Percentiles rank a stretch among this genome's conserved stretches.
Evolutionary conservation across 2,888 invertebrate species (phyloP).

Genomic region (Herminia tarsipennalis): DNA sequence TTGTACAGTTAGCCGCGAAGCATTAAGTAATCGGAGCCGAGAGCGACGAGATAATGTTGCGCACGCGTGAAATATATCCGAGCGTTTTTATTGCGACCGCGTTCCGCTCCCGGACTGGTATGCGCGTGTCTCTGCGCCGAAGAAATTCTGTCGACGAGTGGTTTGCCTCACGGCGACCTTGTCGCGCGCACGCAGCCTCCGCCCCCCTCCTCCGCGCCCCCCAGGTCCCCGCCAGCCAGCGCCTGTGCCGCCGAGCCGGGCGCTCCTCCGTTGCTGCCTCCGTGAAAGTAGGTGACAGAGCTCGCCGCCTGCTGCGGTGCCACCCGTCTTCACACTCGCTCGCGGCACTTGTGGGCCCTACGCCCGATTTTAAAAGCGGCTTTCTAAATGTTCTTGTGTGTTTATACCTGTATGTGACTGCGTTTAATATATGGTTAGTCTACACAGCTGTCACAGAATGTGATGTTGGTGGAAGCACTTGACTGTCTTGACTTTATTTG

Average conservation of each 20-base stretch:
- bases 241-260: slow-evolving; percentile 34
- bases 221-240: slow-evolving; percentile 39
- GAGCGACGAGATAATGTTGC: slow-evolving; percentile 82
- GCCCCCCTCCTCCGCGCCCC: slow-evolving; percentile 43
- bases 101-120: slow-evolving; percentile 75
- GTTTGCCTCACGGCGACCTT: slow-evolving; percentile 85
- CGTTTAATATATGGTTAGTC: slow-evolving; percentile 33
- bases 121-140: slow-evolving; percentile 75
- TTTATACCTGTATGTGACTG: slow-evolving; percentile 40
- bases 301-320: slow-evolving; percentile 50
- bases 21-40: slow-evolving; percentile 84
- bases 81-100: slow-evolving; percentile 81
- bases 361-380: slow-evolving; percentile 63
- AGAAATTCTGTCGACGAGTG: slow-evolving; percentile 82
- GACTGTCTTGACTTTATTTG: slow-evolving; percentile 17
- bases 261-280: slow-evolving; percentile 62
- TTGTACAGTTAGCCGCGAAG: slow-evolving; percentile 79
- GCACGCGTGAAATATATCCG: slow-evolving; percentile 85
- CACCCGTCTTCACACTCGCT: slow-evolving; percentile 59
- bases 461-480: slow-evolving; percentile 18
- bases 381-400: slow-evolving; percentile 70
- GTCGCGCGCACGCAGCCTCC: slow-evolving; percentile 62
- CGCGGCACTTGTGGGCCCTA: slow-evolving; percentile 62
- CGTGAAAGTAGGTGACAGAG: slow-evolving; percentile 80
- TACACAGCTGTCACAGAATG: slow-evolving; percentile 30